Evolutionary conservation across 2,797 vertebrate genomes (phyloP), one percentile per base, ranked within the genome.

Genomic region (Coreius guichenoti): DNA sequence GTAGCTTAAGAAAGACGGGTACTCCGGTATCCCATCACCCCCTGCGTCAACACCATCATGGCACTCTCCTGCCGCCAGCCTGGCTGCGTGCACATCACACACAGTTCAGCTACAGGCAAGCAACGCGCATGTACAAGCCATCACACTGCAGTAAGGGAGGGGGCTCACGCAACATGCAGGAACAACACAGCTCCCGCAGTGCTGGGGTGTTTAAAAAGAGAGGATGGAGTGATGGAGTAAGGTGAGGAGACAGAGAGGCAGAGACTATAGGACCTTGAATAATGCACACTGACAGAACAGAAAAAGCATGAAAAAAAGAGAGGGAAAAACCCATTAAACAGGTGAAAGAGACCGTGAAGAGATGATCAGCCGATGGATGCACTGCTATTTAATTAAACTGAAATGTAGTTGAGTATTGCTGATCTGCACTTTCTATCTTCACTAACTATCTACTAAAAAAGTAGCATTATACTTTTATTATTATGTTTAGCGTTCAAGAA

Each of bases 51-150:
- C 33, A 83, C 23, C 83, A 83, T 81, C 86, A 87, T 89, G 88
- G 83, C 47, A 81, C 56, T 72, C 83, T 80, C 83, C 88, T 83
- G 77, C 81, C 36, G 88, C 83, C 86, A 86, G 63, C 86, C 69
- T 87, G 88, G 80, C 75, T 85, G 70, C 4, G 63, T 69, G 5
- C 36, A 54, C 86, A 68, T 89, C 86, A 85, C 80, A 86, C 5
- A 43, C 21, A 7, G 73, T 63, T 70, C 80, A 82, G 49, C 31
- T 51, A 78, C 12, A 9, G 65, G 72, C 36, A 65, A 65, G 65
- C 17, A 29, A 26, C 12, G 23, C 13, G 21, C 49, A 72, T 9
- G 39, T 23, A 33, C 73, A 68, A 63, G 21, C 3, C 31, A 70
- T 51, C 49, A 45, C 39, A 81, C 78, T 19, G 49, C 12, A 72